These are phyloP conservation scores for Dimorphilus gyrociliatus DNA, from an alignment of 2,888 invertebrate species.

Conservation along the genomic window DNA sequence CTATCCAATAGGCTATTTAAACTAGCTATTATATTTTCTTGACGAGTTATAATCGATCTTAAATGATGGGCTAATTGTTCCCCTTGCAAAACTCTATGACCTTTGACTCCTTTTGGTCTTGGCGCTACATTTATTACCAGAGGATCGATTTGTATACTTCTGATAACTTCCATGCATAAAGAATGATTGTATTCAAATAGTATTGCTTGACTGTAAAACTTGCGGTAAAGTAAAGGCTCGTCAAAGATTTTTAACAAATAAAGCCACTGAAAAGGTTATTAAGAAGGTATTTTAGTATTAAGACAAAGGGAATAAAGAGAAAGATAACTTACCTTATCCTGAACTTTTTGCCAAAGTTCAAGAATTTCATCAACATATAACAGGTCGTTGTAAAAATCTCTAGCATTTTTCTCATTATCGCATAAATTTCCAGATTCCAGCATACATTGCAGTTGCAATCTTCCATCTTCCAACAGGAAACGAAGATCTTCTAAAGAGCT, in stretches of 20 bases:
- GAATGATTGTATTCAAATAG: constrained; percentile 25
- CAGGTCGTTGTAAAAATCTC: constrained; percentile 20
- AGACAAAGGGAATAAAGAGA: background rate
- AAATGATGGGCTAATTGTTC: constrained; percentile 9
- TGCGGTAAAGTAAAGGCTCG: constrained; percentile 19
- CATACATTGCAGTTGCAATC: constrained; percentile 20
- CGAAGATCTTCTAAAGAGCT: constrained; percentile 33
- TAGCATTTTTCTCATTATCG: constrained; percentile 22
- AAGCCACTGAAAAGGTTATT: constrained; percentile 25
- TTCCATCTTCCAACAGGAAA: constrained; percentile 30
- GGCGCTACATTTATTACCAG: constrained; percentile 26
- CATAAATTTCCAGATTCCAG: constrained; percentile 25
- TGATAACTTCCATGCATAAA: constrained; percentile 29
- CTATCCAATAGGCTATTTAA: constrained; percentile 18
- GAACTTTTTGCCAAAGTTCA: constrained; percentile 26
- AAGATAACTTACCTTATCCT: constrained; percentile 24
- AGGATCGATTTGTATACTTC: too few species aligned
- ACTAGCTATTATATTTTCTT: constrained; percentile 28
- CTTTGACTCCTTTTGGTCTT: constrained; percentile 25
- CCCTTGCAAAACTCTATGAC: constrained; percentile 28
- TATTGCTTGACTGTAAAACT: constrained; percentile 15
- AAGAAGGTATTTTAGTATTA: background rate
- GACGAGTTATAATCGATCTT: constrained; percentile 1
- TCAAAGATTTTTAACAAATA: constrained; percentile 34
- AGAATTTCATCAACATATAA: constrained; percentile 30